A percentile compares a stretch with the other conserved stretches of the same genome.
These are phyloP conservation scores for Ammospiza caudacuta DNA, from an alignment of 2,113 vertebrate genomes.

Conservation along the genomic window DNA sequence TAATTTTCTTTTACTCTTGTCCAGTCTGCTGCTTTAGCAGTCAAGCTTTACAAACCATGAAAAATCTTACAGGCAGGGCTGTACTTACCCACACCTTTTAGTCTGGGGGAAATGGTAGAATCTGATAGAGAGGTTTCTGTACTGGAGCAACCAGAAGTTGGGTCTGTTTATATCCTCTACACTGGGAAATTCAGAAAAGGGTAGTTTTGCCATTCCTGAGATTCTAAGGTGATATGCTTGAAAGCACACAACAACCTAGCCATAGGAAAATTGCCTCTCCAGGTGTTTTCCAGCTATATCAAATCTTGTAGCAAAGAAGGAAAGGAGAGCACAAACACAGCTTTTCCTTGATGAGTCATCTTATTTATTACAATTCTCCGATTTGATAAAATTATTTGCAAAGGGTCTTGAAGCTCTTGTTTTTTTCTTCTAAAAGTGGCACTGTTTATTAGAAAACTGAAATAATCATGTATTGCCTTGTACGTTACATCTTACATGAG, in stretches of 20 bases:
- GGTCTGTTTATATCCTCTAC: background rate
- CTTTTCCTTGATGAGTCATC: background rate
- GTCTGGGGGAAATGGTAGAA: background rate
- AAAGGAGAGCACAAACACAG: background rate
- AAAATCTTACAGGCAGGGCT: background rate
- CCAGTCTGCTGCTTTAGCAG: background rate
- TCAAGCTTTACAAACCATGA: background rate
- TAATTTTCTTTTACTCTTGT: background rate
- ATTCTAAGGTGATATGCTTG: background rate
- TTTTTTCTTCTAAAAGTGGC: background rate
- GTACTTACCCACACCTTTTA: background rate
- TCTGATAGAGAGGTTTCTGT: background rate
- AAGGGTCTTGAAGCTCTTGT: background rate
- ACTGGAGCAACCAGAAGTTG: background rate
- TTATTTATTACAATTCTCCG: background rate
- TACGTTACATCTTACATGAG: fast-evolving
- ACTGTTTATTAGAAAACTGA: background rate
- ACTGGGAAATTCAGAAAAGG: background rate
- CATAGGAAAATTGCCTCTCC: background rate
- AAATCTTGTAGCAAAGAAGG: background rate
- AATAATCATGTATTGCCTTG: background rate
- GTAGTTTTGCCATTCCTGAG: background rate
- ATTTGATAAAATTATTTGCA: background rate
- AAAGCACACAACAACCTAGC: background rate
- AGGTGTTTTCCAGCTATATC: background rate